These are phyloP conservation scores for Notarius lentiginosus DNA, from an alignment of 2,113 vertebrate genomes.

Conservation along the genomic window DNA sequence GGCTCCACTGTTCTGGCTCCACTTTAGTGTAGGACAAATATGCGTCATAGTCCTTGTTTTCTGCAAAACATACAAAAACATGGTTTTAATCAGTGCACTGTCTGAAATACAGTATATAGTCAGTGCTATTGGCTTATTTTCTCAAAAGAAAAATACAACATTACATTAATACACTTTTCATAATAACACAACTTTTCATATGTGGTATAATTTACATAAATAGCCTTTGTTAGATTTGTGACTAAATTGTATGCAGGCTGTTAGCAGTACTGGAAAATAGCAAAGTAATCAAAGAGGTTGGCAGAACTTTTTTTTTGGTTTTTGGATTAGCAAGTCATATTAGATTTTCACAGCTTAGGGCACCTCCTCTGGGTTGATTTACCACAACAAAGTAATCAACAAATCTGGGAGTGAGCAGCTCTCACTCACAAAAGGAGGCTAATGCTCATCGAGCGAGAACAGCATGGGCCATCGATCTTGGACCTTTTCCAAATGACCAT, in stretches of 20 bases:
- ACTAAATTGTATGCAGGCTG: neutral
- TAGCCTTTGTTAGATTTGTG: neutral
- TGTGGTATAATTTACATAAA: neutral
- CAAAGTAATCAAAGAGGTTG: conserved; percentile 16
- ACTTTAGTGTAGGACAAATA: conserved; percentile 98
- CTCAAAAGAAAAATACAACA: neutral
- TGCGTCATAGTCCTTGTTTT: conserved; percentile 98
- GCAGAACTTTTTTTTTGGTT: neutral
- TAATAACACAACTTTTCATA: neutral
- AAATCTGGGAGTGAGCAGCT: conserved; percentile 34
- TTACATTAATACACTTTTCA: neutral
- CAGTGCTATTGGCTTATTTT: neutral
- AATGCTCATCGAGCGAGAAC: conserved; percentile 47
- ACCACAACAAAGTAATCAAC: conserved; percentile 34
- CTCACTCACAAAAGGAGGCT: conserved; percentile 42
- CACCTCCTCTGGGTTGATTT: conserved; percentile 24
- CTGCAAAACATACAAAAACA: conserved; percentile 63
- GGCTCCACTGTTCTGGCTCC: conserved; percentile 97
- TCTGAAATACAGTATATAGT: neutral
- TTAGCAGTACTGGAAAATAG: neutral
- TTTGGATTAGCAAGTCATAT: conserved; percentile 5
- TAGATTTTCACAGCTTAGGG: conserved; percentile 12
- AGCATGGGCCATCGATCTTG: conserved; percentile 40
- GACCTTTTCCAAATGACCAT: conserved; percentile 40
- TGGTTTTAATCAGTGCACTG: neutral